These are phyloP conservation scores for Mythimna pallens DNA, from an alignment of 2,888 invertebrate species.

Conservation along the genomic window DNA sequence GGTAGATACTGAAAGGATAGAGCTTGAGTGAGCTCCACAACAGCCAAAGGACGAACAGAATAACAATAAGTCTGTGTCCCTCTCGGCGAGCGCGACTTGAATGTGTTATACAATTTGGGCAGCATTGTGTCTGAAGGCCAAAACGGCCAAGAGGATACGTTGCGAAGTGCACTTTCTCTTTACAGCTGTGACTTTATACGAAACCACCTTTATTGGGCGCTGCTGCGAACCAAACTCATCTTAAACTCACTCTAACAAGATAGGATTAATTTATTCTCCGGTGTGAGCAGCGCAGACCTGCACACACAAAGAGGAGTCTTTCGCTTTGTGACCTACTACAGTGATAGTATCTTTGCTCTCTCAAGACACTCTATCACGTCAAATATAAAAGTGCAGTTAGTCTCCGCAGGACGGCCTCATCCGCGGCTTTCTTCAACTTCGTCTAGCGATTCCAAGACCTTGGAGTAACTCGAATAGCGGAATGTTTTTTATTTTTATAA, in stretches of 20 bases:
- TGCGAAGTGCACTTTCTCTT: constrained; percentile 11
- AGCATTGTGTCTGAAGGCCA: constrained; percentile 26
- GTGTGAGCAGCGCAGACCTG: background rate
- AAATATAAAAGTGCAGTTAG: constrained; percentile 24
- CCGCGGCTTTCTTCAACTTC: constrained; percentile 41
- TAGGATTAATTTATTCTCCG: background rate
- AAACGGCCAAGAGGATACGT: constrained; percentile 5
- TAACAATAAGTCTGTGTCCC: constrained; percentile 58
- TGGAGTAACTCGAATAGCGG: constrained; percentile 36
- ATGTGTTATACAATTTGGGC: constrained; percentile 52
- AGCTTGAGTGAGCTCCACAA: constrained; percentile 36
- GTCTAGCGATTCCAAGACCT: constrained; percentile 42
- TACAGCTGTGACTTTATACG: background rate
- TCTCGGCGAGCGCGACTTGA: constrained; percentile 40
- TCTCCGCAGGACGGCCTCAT: constrained; percentile 11
- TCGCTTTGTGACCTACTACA: constrained; percentile 1
- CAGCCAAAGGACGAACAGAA: constrained; percentile 55
- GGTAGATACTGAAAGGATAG: constrained; percentile 21
- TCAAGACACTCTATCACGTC: constrained; percentile 26
- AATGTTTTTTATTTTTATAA: constrained; percentile 58
- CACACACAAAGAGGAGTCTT: constrained; percentile 10
- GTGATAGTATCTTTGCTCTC: constrained; percentile 17
- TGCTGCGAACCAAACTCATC: background rate
- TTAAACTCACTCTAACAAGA: constrained; percentile 7
- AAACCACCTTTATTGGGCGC: constrained; percentile 3